Evolutionary conservation across 2,888 invertebrate species (phyloP).

Genomic region (Xestia sexstrigata): DNA sequence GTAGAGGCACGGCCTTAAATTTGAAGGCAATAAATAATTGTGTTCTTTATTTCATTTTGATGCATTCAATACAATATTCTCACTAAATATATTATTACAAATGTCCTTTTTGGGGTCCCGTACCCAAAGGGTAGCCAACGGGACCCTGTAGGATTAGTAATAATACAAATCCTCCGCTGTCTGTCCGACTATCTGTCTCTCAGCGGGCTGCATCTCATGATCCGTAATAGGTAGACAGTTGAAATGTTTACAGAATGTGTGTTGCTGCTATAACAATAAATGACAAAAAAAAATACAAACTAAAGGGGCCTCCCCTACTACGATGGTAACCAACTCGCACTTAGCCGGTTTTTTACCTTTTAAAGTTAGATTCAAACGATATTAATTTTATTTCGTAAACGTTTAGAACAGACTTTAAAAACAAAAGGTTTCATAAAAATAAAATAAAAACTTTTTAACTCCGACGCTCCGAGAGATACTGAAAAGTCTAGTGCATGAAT

Average conservation of each 20-base stretch:
- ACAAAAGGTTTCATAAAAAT: not conserved
- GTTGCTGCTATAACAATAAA: too few relatives aligned
- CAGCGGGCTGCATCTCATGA: too few relatives aligned
- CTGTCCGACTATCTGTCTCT: too few relatives aligned
- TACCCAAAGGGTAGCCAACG: too few relatives aligned
- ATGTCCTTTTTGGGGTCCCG: too few relatives aligned
- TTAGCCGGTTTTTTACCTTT: not conserved
- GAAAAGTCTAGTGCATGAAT: conserved; percentile 14
- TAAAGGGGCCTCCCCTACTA: too few relatives aligned
- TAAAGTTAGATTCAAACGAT: not conserved
- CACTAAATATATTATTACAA: not conserved
- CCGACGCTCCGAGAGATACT: not conserved
- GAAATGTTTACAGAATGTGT: too few relatives aligned
- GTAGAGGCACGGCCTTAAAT: not conserved
- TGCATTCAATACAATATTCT: not conserved
- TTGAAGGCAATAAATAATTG: not conserved
- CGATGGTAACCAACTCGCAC: too few relatives aligned
- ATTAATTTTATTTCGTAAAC: not conserved
- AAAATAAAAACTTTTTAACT: not conserved
- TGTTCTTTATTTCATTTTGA: not conserved
- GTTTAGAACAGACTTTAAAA: not conserved
- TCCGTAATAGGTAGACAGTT: too few relatives aligned
- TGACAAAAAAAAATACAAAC: too few relatives aligned
- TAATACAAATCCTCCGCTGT: too few relatives aligned
- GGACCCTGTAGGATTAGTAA: too few relatives aligned